phyloP scores from a whole-genome alignment of 2,888 invertebrate species.

The Mesorhabditis spiculigera region DNA sequence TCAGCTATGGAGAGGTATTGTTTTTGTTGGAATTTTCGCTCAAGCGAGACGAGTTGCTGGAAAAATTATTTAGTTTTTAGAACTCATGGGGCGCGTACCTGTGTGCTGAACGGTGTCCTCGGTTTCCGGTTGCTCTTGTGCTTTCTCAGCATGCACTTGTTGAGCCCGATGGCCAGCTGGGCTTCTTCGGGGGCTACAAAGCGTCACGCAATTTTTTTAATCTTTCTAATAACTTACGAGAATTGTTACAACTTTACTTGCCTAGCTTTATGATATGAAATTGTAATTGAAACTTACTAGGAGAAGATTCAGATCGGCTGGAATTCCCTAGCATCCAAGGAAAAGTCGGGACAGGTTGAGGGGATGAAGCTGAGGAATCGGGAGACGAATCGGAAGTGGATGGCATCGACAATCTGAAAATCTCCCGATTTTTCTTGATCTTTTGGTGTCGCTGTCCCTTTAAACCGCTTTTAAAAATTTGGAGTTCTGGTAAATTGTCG shows the following conservation, averaged over 20 bases:
- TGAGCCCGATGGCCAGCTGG: slow-evolving; percentile 31
- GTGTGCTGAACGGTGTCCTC: slow-evolving; percentile 89
- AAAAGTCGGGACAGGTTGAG: slow-evolving; percentile 31
- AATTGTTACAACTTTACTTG: too few species aligned
- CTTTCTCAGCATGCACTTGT: slow-evolving; percentile 72
- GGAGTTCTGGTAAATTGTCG: not conserved
- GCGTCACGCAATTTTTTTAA: not conserved
- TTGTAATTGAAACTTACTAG: too few species aligned
- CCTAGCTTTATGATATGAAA: too few species aligned
- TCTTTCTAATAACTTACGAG: not conserved
- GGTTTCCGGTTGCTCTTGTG: slow-evolving; percentile 94
- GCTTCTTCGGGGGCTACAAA: slow-evolving; percentile 17
- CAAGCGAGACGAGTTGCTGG: slow-evolving; percentile 79
- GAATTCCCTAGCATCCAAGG: slow-evolving; percentile 17
- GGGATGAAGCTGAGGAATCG: slow-evolving; percentile 36
- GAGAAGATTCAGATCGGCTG: too few species aligned
- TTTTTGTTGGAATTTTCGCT: slow-evolving; percentile 86
- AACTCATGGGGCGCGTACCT: slow-evolving; percentile 59
- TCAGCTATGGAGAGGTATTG: slow-evolving; percentile 92
- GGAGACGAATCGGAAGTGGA: slow-evolving; percentile 32
- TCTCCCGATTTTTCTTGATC: not conserved
- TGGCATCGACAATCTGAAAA: slow-evolving; percentile 20
- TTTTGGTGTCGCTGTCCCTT: not conserved
- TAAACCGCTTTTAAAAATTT: not conserved
- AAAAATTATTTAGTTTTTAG: not conserved